These are phyloP conservation scores for Trogon melanurus DNA, from an alignment of 2,113 vertebrate species.

Conservation along the genomic window DNA sequence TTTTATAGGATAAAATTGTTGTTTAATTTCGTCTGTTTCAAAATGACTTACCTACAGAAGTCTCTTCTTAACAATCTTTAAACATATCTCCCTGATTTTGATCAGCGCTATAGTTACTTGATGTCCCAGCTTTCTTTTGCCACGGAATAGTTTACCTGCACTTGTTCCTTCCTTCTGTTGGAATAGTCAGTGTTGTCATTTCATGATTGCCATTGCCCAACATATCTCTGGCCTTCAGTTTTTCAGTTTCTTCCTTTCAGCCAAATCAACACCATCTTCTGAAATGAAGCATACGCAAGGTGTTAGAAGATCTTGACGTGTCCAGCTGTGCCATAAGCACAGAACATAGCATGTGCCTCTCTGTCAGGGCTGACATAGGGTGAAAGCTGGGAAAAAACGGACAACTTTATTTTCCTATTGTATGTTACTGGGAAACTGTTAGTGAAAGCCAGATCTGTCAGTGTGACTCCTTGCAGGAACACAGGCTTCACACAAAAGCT, in stretches of 20 bases:
- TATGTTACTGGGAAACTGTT: background rate
- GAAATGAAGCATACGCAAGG: fast-evolving
- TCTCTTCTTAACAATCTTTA: background rate
- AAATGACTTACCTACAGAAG: background rate
- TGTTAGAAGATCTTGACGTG: background rate
- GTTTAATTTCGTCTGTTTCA: background rate
- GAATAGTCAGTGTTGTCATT: background rate
- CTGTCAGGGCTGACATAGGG: background rate
- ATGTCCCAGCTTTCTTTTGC: background rate
- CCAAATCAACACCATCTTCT: background rate
- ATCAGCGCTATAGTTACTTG: background rate
- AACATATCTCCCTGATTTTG: background rate
- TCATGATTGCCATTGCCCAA: background rate
- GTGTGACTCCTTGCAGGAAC: background rate
- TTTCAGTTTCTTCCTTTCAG: background rate
- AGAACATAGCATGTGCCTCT: fast-evolving
- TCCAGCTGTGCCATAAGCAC: background rate
- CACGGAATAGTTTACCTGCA: background rate
- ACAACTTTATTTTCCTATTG: background rate
- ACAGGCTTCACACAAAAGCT: background rate
- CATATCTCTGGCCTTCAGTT: background rate
- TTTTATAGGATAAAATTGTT: background rate
- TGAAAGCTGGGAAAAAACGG: background rate
- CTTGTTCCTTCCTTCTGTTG: background rate
- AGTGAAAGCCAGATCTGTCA: background rate